These are phyloP conservation scores for Palythoa caribaeorum DNA, from an alignment of 92 coral and sea anemone genomes.

Conservation along the genomic window DNA sequence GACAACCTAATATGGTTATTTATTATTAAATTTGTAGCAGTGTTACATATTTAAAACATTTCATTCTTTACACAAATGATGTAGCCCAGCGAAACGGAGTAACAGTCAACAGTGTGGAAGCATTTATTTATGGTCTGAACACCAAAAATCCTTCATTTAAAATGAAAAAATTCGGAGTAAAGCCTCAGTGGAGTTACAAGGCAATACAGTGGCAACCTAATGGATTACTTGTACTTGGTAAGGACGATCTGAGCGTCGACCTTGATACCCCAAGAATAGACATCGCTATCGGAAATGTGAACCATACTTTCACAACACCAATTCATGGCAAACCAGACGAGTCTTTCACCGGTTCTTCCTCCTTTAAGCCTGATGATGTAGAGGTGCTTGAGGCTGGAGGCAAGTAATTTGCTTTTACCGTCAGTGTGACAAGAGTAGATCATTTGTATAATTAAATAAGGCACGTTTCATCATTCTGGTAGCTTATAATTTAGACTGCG, in stretches of 20 bases:
- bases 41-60: background rate
- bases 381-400: slow-evolving; percentile 35
- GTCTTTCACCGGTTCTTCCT: slow-evolving; percentile 23
- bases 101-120: slow-evolving; percentile 18
- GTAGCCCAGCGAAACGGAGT: background rate
- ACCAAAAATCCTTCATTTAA: background rate
- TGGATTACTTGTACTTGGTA: slow-evolving; percentile 13
- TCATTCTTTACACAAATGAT: background rate
- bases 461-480: too few species aligned
- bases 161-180: background rate
- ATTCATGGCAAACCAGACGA: background rate
- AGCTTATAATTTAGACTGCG: too few species aligned
- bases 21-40: too few species aligned
- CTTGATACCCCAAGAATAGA: slow-evolving; percentile 4
- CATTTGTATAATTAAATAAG: too few species aligned
- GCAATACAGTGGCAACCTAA: slow-evolving; percentile 9
- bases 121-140: slow-evolving; percentile 33
- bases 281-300: background rate
- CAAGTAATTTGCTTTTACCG: background rate
- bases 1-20: too few species aligned
- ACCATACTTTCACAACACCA: background rate
- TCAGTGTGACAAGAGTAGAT: too few species aligned
- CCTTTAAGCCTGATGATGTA: slow-evolving; percentile 39
- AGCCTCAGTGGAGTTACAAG: background rate
- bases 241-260: background rate